Conservation (phyloP, 2,113 vertebrate species). For the Microcebus griseorufus region DNA sequence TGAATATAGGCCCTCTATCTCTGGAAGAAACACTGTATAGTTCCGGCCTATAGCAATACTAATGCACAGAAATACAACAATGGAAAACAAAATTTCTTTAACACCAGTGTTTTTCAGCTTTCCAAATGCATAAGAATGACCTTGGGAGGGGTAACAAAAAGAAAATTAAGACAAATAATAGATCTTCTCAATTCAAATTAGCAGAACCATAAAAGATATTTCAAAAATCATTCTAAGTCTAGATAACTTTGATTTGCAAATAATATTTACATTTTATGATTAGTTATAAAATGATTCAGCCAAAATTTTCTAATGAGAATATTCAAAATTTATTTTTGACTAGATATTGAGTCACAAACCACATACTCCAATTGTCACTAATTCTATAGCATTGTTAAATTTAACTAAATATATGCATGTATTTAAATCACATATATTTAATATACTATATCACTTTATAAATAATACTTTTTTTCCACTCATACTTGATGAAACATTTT, state of each 20-base stretch:
- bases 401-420: too few relatives aligned
- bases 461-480: neutral
- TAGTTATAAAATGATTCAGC: neutral
- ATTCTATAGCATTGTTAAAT: too few relatives aligned
- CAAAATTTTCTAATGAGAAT: neutral
- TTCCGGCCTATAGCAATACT: neutral
- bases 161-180: neutral
- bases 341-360: neutral
- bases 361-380: neutral
- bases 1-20: neutral
- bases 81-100: neutral
- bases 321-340: neutral
- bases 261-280: neutral
- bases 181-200: neutral
- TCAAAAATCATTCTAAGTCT: neutral
- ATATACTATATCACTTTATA: neutral
- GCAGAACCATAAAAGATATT: neutral
- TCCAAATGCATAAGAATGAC: neutral
- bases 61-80: neutral
- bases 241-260: neutral
- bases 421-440: neutral
- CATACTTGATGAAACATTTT: neutral
- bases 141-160: neutral
- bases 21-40: neutral
- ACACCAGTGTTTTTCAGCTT: neutral